Base-by-base conservation (phyloP, 2,888 invertebrate species). In the Alviniconcha strummeri region DNA sequence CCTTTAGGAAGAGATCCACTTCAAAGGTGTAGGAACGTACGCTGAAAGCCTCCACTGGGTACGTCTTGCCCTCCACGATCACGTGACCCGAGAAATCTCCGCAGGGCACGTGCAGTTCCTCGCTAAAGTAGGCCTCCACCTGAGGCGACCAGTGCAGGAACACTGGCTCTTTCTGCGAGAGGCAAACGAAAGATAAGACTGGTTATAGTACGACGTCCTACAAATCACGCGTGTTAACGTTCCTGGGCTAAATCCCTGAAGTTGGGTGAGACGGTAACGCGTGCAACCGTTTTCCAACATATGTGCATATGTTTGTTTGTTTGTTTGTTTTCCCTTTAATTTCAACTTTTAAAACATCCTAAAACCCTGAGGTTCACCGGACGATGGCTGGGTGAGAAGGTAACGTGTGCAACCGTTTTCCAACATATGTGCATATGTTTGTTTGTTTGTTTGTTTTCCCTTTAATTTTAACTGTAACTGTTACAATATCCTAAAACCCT, bases 1-100 rank as follows among this genome's bases (percentile, higher is more conserved):
- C 86, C 77, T 84, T 84, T 17, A 84, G 83, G 82, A 80, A 86
- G n/a, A 86, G 84, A 57, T 91, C 91, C 75, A 91, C 89, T 82
- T 91, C 91, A 85, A 91, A 91, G 7, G 91, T 91, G 85, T 91
- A 91, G 80, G 89, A 88, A 84, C 90, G 89, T 13, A 91, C 87
- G 55, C 84, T 86, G 64, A 91, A 86, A 36, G 89, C 89, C 74
- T 91, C 91, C 17, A 90, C 87, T 2, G 89, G 90, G 81, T 89
- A 90, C n/a, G 87, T 86, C n/a, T 86, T 85, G 69, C 89, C 89
- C 76, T 90, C 90, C 8, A 91, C 84, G 5, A 90, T 87, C 17
- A 91, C 86, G 72, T 89, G 86, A 6, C 91, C 90, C 4, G 88
- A 86, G 84, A 89, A 90, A 17, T 88, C 87, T 19, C 91, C 91